These are phyloP conservation scores for Zele albiditarsus DNA, from an alignment of 2,888 invertebrate genomes.

Conservation along the genomic window DNA sequence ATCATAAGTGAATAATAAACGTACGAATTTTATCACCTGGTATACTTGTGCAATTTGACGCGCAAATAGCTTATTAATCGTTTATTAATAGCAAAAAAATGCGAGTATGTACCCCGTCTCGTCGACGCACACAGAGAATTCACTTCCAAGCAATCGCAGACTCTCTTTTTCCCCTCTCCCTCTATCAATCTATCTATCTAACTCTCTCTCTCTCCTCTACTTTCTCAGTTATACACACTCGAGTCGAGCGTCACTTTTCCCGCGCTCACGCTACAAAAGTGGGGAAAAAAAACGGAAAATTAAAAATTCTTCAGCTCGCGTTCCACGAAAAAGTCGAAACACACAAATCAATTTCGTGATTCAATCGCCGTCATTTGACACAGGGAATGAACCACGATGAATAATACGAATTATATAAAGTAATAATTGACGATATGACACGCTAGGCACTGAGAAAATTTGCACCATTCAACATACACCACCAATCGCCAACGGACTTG, in stretches of 20 bases:
- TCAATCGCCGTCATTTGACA: background rate
- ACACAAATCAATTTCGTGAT: background rate
- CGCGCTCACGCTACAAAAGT: conserved; percentile 39
- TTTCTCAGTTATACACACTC: background rate
- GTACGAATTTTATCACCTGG: conserved; percentile 15
- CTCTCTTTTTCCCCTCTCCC: conserved; percentile 12
- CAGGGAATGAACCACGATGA: too few relatives aligned
- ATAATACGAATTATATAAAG: background rate
- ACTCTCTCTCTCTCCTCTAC: background rate
- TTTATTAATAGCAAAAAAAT: conserved; percentile 31
- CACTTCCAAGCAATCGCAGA: conserved; percentile 22
- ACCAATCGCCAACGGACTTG: background rate
- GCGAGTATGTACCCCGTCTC: conserved; percentile 24
- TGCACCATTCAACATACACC: background rate
- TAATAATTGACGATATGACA: conserved; percentile 7
- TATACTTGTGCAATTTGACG: conserved; percentile 11
- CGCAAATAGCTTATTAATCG: conserved; percentile 10
- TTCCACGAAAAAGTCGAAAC: conserved; percentile 21
- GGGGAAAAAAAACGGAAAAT: conserved; percentile 26
- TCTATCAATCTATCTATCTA: background rate
- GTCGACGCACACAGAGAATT: conserved; percentile 35
- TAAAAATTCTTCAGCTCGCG: conserved; percentile 30
- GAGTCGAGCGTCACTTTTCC: conserved; percentile 40
- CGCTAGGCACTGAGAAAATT: background rate
- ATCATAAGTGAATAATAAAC: background rate